Percentiles rank a stretch among this genome's conserved stretches.
phyloP scores from a whole-genome alignment of 2,797 vertebrate species.

The Sebastes kiyomatsui region DNA sequence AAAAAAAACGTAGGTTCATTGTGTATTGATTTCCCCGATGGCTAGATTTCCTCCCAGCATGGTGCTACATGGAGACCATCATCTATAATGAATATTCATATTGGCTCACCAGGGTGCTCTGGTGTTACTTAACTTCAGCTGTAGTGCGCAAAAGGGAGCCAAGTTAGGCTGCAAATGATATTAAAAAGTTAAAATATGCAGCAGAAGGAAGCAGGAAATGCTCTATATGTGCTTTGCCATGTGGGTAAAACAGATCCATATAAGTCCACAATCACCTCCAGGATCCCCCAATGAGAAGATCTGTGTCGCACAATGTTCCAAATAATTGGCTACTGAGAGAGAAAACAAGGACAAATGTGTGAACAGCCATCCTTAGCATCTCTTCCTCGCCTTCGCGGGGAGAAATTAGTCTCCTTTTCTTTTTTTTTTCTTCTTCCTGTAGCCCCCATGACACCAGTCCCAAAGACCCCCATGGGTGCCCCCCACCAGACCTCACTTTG shows the following conservation, averaged over 20 bases:
- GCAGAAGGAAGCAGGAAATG: not conserved
- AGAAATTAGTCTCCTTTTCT: conserved; percentile 1
- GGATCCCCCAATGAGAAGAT: not conserved
- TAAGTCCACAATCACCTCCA: not conserved
- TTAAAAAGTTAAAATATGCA: conserved; percentile 1
- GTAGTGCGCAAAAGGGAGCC: not conserved
- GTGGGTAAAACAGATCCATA: conserved; percentile 3
- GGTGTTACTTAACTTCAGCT: not conserved
- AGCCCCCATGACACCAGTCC: conserved; percentile 3
- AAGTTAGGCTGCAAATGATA: conserved; percentile 25
- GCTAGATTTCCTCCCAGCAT: conserved; percentile 22
- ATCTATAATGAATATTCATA: conserved; percentile 15
- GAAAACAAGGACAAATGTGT: conserved; percentile 17
- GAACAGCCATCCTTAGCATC: conserved; percentile 36
- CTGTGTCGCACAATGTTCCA: not conserved
- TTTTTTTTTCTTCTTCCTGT: not conserved
- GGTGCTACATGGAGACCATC: conserved; percentile 22
- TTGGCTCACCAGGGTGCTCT: not conserved
- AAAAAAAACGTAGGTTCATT: not conserved
- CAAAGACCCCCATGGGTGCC: conserved; percentile 16
- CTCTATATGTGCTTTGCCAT: not conserved
- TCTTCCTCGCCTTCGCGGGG: not conserved
- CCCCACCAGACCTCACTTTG: conserved; percentile 10
- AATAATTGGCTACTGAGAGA: conserved; percentile 7
- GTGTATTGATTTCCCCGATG: conserved; percentile 29